A percentile compares a stretch with the other conserved stretches of the same genome.
Evolutionary conservation across 2,113 vertebrate species (phyloP).

Genomic region (Ancistrus triradiatus): DNA sequence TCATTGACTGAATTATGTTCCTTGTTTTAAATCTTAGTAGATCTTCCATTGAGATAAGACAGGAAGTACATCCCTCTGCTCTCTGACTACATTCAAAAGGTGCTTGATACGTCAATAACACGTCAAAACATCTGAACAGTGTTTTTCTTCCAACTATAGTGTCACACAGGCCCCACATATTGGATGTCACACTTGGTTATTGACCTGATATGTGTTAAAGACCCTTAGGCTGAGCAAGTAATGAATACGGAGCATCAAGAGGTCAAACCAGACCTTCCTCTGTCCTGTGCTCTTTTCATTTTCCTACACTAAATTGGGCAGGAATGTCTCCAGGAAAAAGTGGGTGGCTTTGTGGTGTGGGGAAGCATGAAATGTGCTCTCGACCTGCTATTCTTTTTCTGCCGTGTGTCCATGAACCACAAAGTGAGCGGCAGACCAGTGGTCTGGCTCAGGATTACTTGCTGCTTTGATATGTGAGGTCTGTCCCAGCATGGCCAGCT

Average conservation of each 20-base stretch:
- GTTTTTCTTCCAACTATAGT: no score
- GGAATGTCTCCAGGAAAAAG: constrained; percentile 51
- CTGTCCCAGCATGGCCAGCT: neutral
- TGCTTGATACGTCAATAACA: no score
- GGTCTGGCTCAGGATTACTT: neutral
- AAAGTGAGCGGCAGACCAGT: neutral
- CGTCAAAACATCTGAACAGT: neutral
- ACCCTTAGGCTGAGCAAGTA: constrained; percentile 46
- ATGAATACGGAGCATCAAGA: constrained; percentile 46
- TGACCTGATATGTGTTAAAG: constrained; percentile 27
- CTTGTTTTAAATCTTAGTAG: no score
- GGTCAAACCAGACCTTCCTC: constrained; percentile 37
- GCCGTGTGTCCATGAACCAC: constrained; percentile 5
- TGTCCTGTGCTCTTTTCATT: constrained; percentile 49
- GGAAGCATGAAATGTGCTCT: constrained; percentile 39
- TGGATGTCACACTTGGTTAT: constrained; percentile 2
- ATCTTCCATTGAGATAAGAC: no score
- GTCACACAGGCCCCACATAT: neutral
- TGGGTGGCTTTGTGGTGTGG: constrained; percentile 46
- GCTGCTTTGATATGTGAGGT: neutral
- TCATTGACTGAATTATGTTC: no score
- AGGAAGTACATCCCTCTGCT: no score
- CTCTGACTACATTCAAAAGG: no score
- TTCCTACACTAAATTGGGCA: constrained; percentile 51
- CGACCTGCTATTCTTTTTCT: neutral